Evolutionary conservation across 2,797 vertebrate species (phyloP), one percentile per base, ranked within the genome.

Genomic region (Poecile montanus): DNA sequence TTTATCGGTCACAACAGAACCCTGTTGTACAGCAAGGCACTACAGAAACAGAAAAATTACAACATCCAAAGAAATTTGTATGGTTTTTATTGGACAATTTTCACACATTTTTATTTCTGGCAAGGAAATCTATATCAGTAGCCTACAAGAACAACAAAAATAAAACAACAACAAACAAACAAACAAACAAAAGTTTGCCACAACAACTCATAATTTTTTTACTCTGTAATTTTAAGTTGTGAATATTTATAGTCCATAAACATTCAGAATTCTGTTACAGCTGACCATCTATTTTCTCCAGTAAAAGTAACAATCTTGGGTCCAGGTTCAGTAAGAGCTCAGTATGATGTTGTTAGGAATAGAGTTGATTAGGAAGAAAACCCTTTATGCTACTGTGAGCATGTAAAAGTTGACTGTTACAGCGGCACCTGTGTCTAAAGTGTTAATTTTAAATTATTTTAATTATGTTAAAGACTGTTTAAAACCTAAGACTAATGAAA

Each of bases 391-490:
- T 25, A 75, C 11, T 19, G 11, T 23, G 26, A 54, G 75, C 9
- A 9, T 50, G 26, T 38, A 79, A 60, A 81, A 40, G 42, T 1
- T 76, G 26, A 47, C 50, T 50, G 26, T 66, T 50, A 65, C 13
- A 73, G n/a, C 58, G 9, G 25, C 23, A 89, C 22, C 50, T 76
- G 21, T 38, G 20, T 54, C 70, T 87, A 82, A 82, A 85, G 10
- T 34, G 51, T 79, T 85, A 85, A 34, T 12, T 58, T 74, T 38
- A 93, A 92, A 93, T 85, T 89, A 67, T 88, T 95, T 85, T 85
- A 94, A 82, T 82, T 92, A 58, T 30, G 11, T 29, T 91, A 45
- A 79, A 79, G 66, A 84, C 85, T 48, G 26, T 68, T 91, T 63
- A 87, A 89, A 88, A 47, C 29, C 42, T 67, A 73, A 66, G 25